Conservation (phyloP, 2,113 vertebrate species). For the Bubo blakistoni region DNA sequence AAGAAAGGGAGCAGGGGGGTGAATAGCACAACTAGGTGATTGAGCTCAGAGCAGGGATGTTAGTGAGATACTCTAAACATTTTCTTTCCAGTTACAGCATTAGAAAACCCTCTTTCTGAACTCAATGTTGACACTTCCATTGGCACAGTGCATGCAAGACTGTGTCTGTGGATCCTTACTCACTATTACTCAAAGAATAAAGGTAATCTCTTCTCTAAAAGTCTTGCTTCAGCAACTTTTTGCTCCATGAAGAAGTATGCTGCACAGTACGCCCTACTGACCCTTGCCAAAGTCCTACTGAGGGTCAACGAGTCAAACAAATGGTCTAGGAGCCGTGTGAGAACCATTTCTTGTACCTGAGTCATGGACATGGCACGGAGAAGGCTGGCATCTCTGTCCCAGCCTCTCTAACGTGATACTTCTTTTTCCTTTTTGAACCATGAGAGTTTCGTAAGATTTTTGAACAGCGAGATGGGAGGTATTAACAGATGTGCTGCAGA, state of each 20-base stretch:
- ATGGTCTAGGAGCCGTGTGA: accelerated
- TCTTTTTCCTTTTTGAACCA: neutral
- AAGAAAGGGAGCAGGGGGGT: neutral
- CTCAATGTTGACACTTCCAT: accelerated
- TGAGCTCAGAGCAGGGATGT: neutral
- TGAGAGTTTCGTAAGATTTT: neutral
- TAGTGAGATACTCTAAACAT: neutral
- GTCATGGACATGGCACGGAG: accelerated
- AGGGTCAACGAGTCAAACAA: neutral
- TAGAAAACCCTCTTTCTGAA: neutral
- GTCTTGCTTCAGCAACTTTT: neutral
- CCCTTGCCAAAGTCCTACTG: neutral
- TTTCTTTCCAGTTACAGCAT: neutral
- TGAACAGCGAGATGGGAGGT: accelerated
- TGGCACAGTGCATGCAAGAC: neutral
- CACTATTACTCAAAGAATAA: neutral
- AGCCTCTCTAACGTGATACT: neutral
- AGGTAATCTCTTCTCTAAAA: neutral
- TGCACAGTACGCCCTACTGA: accelerated
- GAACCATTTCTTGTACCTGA: neutral
- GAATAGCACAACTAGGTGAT: neutral
- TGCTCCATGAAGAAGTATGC: neutral
- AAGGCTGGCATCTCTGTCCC: neutral
- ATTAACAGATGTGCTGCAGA: neutral
- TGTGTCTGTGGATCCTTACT: neutral